Base-by-base conservation (phyloP, 1,140 invertebrate species). In the Trinorchestia longiramus region DNA sequence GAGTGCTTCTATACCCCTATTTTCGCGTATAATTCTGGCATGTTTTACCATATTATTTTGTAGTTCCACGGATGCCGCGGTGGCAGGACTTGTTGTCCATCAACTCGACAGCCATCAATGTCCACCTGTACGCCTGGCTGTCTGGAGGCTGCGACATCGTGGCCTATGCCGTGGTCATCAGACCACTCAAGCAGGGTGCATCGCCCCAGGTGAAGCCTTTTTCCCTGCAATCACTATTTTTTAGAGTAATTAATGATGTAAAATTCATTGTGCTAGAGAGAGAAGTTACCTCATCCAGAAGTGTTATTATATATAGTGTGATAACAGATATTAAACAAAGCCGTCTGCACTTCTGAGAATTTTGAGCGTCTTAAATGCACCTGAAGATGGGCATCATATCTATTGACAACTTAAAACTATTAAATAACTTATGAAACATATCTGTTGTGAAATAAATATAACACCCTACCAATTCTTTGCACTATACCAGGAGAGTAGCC, bases 111-210 rank as follows among this genome's bases (percentile, higher is more conserved):
- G 98, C 98, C 19, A 97, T 98, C 36, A 97, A 97, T 19, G 97
- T 99, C 40, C 98, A 98, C 97, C 97, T 99, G 36, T 98, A 98
- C 45, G 98, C 98, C 17, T 99, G 99, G 99, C 98, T 98, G 96
- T 98, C 98, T 97, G 98, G 98, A 6, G 98, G 98, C 0, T 98
- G 98, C 97, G 97, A 98, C 0, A 97, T 98, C 95, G 97, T 97
- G 36, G 98, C 97, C 96, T 98, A 98, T 97, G 98, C 98, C 88
- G 97, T 98, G 0, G 98, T 98, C 95, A 98, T 98, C 96, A 97
- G 97, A 97, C 95, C 97, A 96, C 96, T 96, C 45, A 87, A 97
- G 47, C 92, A 36, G 96, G 43, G 88, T 4, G 43, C 88, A 41
- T 28, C 88, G 3, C 36, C n/a, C 4, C 88, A 42, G 88, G 88